A percentile compares a stretch with the other conserved stretches of the same genome.
These are phyloP conservation scores for Etheostoma nigrum DNA, from an alignment of 2,797 vertebrate genomes.

Conservation along the genomic window DNA sequence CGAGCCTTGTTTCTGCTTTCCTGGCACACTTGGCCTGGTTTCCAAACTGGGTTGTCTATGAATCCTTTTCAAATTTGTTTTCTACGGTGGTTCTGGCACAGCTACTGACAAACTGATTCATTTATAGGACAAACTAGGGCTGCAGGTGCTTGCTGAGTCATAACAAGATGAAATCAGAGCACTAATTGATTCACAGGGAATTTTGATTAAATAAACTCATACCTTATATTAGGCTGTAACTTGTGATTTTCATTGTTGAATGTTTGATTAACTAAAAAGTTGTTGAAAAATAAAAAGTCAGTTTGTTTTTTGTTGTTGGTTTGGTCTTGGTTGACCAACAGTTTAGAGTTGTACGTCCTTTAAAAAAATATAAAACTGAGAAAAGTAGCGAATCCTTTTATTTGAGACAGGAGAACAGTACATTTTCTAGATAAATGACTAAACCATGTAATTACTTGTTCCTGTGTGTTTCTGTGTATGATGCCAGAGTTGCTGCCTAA, in stretches of 20 bases:
- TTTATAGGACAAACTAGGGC: conserved; percentile 3
- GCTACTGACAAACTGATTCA: conserved; percentile 16
- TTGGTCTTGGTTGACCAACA: neutral
- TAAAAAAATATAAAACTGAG: neutral
- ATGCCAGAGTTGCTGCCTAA: conserved; percentile 1
- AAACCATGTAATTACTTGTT: too few species aligned
- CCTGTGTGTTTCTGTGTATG: conserved; percentile 6
- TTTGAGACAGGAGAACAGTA: neutral
- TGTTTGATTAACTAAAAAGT: neutral
- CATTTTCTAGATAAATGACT: neutral
- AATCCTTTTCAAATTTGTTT: conserved; percentile 37
- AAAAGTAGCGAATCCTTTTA: neutral
- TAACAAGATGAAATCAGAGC: conserved; percentile 10
- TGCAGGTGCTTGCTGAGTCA: conserved; percentile 27
- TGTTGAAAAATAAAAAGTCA: neutral
- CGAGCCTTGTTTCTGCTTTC: conserved; percentile 9
- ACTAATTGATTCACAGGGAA: conserved; percentile 5
- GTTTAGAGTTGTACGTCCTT: neutral
- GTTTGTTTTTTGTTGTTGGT: neutral
- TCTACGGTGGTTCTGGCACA: neutral
- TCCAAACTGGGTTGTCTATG: conserved; percentile 31
- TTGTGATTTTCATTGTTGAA: neutral
- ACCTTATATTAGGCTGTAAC: neutral
- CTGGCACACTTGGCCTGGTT: conserved; percentile 25
- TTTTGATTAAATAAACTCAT: conserved; percentile 9